A percentile compares a stretch with the other conserved stretches of the same genome.
Conservation (phyloP, 2,888 invertebrate genomes). For the Thymelicus sylvestris region DNA sequence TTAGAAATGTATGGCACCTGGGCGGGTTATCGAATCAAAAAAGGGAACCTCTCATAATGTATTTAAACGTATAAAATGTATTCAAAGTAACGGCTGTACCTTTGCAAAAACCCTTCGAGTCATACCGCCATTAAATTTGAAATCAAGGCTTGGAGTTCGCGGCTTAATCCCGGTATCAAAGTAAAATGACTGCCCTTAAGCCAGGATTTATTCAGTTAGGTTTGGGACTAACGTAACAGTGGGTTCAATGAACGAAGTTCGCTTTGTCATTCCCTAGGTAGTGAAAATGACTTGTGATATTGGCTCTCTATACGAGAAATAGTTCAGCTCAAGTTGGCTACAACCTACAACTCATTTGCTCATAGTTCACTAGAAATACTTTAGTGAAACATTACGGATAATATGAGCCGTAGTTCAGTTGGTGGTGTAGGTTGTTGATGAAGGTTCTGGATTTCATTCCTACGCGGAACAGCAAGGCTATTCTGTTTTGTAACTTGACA, state of each 20-base stretch:
- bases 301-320: neutral
- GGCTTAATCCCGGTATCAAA: constrained; percentile 24
- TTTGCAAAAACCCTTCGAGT: neutral
- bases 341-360: too few relatives aligned
- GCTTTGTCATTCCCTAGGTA: neutral
- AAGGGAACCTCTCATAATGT: neutral
- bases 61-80: neutral
- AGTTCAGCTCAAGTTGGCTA: too few relatives aligned
- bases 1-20: too few relatives aligned
- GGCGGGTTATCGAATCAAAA: neutral
- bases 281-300: neutral
- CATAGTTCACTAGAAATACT: too few relatives aligned
- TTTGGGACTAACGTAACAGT: constrained; percentile 8
- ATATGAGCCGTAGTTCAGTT: too few relatives aligned
- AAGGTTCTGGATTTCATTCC: too few relatives aligned
- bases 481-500: too few relatives aligned
- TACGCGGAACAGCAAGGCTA: too few relatives aligned
- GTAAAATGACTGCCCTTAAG: constrained; percentile 19
- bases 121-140: constrained; percentile 22
- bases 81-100: constrained; percentile 7
- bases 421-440: too few relatives aligned
- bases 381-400: too few relatives aligned
- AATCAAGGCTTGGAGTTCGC: constrained; percentile 10
- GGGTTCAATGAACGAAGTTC: neutral
- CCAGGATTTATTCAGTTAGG: constrained; percentile 22